These are phyloP conservation scores for Cephus pygmeus DNA, from an alignment of 2,888 invertebrate genomes.

Conservation along the genomic window DNA sequence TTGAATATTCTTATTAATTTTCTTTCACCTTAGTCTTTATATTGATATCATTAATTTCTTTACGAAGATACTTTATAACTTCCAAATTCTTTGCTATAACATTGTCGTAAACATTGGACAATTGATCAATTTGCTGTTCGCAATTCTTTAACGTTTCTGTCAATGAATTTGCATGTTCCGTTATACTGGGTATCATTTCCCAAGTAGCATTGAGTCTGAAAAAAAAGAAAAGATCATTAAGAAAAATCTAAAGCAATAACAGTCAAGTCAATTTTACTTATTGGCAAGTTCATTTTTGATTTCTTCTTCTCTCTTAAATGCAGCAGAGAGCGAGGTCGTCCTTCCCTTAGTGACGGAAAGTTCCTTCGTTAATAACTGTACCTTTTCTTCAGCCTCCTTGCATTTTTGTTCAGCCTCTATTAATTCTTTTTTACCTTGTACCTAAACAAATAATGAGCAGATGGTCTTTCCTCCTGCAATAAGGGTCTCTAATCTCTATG, in stretches of 20 bases:
- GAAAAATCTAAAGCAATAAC: neutral
- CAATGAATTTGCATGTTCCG: constrained; percentile 40
- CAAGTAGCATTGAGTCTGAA: constrained; percentile 37
- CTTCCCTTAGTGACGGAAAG: neutral
- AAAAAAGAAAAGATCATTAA: neutral
- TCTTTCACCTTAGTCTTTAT: constrained; percentile 19
- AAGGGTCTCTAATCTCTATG: neutral
- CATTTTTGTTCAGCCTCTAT: neutral
- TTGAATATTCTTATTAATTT: neutral
- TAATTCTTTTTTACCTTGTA: neutral
- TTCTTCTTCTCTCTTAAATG: constrained; percentile 18
- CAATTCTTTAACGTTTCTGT: constrained; percentile 36
- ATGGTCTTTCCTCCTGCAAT: neutral
- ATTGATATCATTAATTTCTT: neutral
- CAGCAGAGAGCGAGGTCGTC: neutral
- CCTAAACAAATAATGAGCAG: neutral
- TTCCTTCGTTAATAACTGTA: neutral
- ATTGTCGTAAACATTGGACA: constrained; percentile 32
- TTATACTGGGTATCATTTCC: constrained; percentile 35
- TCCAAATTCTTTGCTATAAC: constrained; percentile 21
- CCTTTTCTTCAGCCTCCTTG: neutral
- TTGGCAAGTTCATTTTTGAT: constrained; percentile 15
- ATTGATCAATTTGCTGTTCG: constrained; percentile 34
- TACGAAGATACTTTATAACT: neutral
- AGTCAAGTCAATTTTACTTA: constrained; percentile 22